Conservation (phyloP, 2,113 vertebrate species). For the Scopus umbretta region DNA sequence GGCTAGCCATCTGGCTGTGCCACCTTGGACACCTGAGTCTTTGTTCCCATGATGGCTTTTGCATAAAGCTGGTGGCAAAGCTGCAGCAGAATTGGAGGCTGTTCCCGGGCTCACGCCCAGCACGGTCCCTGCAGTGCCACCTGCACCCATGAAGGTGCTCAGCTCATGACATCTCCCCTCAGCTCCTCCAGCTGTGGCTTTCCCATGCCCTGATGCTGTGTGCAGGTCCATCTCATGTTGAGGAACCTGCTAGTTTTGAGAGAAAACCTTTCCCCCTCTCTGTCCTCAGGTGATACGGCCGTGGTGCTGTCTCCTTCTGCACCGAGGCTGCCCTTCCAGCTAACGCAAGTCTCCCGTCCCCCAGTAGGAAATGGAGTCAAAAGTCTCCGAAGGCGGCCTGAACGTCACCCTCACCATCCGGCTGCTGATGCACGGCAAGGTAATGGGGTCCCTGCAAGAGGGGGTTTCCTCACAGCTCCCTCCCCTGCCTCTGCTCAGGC, state of each 20-base stretch:
- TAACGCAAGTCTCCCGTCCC: slow-evolving; percentile 49
- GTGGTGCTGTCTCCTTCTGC: slow-evolving; percentile 74
- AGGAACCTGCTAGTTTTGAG: background rate
- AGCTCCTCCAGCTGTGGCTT: background rate
- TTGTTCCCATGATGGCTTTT: background rate
- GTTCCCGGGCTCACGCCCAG: background rate
- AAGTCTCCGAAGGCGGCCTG: slow-evolving; percentile 93
- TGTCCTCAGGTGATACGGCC: slow-evolving; percentile 74
- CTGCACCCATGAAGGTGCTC: background rate
- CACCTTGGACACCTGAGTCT: background rate
- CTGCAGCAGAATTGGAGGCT: background rate
- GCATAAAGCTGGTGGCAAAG: background rate
- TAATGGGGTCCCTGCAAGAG: slow-evolving; percentile 26
- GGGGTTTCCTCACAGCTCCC: background rate
- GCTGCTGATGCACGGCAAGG: slow-evolving; percentile 98
- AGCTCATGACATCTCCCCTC: background rate
- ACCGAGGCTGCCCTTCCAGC: slow-evolving; percentile 57
- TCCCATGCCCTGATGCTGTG: background rate
- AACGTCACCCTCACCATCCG: slow-evolving; percentile 98
- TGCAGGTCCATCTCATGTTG: rapidly evolving
- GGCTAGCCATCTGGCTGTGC: background rate
- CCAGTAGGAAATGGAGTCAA: slow-evolving; percentile 87
- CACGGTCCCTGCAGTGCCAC: rapidly evolving
- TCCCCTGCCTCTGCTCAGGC: rapidly evolving
- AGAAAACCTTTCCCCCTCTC: background rate